phyloP scores from a whole-genome alignment of 2,797 vertebrate genomes.

The Sternarchorhynchus goeldii region DNA sequence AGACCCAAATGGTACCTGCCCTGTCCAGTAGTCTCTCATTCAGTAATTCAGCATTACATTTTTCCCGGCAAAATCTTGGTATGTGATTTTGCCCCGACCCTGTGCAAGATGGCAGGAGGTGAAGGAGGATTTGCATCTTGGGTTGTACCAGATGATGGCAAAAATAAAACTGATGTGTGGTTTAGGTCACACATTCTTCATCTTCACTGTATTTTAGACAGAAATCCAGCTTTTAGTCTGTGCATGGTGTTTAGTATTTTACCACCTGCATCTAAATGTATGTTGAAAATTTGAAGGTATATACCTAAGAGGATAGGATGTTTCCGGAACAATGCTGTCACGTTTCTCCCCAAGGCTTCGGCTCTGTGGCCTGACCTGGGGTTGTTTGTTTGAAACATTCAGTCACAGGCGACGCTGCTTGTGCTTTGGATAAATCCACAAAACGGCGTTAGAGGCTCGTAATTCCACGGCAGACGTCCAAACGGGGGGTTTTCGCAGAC shows the following conservation, averaged over 20 bases:
- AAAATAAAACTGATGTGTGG: background rate
- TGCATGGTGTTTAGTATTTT: slow-evolving; percentile 24
- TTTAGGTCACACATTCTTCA: slow-evolving; percentile 12
- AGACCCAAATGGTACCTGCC: slow-evolving; percentile 52
- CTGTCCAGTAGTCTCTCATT: slow-evolving; percentile 9
- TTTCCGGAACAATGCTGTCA: background rate
- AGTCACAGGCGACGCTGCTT: slow-evolving; percentile 40
- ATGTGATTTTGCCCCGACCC: background rate
- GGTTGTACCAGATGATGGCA: slow-evolving; percentile 2
- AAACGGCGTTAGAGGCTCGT: slow-evolving; percentile 38
- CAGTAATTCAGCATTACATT: no score
- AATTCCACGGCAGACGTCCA: slow-evolving; percentile 34
- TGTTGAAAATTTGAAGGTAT: background rate
- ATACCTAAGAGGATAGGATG: background rate
- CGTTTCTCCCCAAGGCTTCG: slow-evolving; percentile 2
- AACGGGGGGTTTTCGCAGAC: slow-evolving; percentile 21
- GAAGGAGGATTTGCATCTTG: background rate
- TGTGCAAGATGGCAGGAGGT: background rate
- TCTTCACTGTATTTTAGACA: slow-evolving; percentile 15
- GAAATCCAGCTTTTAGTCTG: slow-evolving; percentile 3
- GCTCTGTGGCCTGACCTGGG: background rate
- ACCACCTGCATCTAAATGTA: background rate
- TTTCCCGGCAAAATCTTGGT: background rate
- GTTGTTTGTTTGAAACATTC: slow-evolving; percentile 38
- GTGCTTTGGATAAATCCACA: slow-evolving; percentile 32